Evolutionary conservation across 2,797 vertebrate species (phyloP).

Genomic region (Coregonus ussuriensis): DNA sequence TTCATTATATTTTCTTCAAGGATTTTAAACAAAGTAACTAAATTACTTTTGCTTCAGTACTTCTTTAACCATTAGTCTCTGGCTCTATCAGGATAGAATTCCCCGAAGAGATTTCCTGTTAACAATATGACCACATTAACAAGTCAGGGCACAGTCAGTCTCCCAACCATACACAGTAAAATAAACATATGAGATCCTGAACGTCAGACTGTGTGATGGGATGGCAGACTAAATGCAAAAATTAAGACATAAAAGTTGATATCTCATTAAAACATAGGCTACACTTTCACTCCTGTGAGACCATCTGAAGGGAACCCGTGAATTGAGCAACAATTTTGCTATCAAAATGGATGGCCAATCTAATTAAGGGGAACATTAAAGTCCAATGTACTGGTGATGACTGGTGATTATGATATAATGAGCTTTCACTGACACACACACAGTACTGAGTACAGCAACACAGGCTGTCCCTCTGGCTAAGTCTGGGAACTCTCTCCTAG

Average conservation of each 20-base stretch:
- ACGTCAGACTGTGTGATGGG: not conserved
- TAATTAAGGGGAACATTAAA: not conserved
- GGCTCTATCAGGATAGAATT: not conserved
- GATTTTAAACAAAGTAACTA: not conserved
- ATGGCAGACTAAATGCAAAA: not conserved
- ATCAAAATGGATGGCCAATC: not conserved
- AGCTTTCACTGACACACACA: not conserved
- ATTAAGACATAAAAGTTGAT: not conserved
- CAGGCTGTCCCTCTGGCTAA: not conserved
- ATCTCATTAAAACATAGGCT: not conserved
- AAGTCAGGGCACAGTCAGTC: not conserved
- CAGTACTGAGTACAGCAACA: not conserved
- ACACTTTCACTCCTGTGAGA: not conserved
- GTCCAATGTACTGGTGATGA: not conserved
- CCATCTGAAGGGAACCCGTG: not conserved
- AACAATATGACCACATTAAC: not conserved
- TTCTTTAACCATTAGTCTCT: not conserved
- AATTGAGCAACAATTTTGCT: not conserved
- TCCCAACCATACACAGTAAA: not conserved
- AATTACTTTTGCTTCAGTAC: not conserved
- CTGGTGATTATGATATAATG: not conserved
- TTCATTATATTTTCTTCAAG: not conserved
- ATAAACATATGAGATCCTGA: not conserved
- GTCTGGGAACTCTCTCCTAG: constrained; percentile 26
- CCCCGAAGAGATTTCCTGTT: not conserved